Evolutionary conservation across 2,797 vertebrate genomes (phyloP), one percentile per base, ranked within the genome.

Genomic region (Octomys mimax): DNA sequence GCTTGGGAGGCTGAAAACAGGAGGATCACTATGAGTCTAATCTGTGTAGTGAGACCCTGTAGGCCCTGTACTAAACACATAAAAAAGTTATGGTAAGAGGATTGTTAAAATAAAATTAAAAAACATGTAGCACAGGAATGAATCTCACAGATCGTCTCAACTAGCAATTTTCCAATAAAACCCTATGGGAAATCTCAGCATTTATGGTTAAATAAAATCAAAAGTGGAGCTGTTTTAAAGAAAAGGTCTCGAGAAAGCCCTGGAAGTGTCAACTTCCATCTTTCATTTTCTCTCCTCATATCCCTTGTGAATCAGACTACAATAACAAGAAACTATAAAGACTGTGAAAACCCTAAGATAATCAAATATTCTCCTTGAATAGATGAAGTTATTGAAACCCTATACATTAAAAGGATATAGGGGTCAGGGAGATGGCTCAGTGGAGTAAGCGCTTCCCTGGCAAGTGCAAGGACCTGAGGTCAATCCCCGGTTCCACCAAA

Each of bases 91-190:
- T 70, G 46, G 24, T 16, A 57, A n/a, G 1, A 68, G n/a, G 54
- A 83, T 18, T 70, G 81, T 54, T 22, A 71, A 89, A 13, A 26
- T 28, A 42, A 77, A 78, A 42, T 42, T 46, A n/a, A 80, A 68
- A 92, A 26, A 70, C 12, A 54, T 57, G 10, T 16, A 91, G 28
- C 64, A 95, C 0, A 84, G 14, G 59, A 64, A 88, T 73, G 33
- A 71, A 70, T 57, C 24, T 52, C 79, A 78, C 28, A 70, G 61
- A 92, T 24, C 18, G 79, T 14, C 62, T 26, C 7, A 7, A n/a
- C 4, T 49, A 28, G 13, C 22, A 85, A 61, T 61, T 89, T 89
- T 91, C 87, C 66, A 96, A 89, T 9, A 89, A 97, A 91, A 64
- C 39, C 52, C 39, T 82, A 3, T 8, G 22, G n/a, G 66, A 78